Conservation (phyloP, 2,888 invertebrate genomes). For the Apamea crenata region DNA sequence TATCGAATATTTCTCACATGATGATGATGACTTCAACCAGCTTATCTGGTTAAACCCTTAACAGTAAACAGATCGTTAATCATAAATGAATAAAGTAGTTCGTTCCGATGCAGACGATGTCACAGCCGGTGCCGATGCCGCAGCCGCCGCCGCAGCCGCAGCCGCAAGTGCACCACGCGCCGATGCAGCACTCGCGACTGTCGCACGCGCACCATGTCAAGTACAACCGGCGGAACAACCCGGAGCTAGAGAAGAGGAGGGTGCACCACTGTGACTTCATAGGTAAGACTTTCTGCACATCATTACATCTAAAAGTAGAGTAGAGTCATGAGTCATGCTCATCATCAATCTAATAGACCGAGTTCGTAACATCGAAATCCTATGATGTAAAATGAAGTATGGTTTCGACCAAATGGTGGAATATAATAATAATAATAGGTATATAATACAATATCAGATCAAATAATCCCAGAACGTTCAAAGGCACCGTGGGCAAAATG, state of each 20-base stretch:
- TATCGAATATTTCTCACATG: neutral
- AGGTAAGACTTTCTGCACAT: conserved; percentile 87
- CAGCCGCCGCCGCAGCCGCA: conserved; percentile 70
- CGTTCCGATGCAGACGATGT: conserved; percentile 72
- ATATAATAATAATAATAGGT: too few relatives aligned
- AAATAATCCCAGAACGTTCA: neutral
- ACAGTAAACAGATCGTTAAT: conserved; percentile 10
- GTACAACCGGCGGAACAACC: conserved; percentile 98
- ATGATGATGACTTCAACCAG: neutral
- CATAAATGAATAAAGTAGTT: conserved; percentile 60
- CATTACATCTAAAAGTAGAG: too few relatives aligned
- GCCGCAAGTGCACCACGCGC: conserved; percentile 68
- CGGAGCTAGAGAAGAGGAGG: conserved; percentile 98
- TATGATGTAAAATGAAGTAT: neutral
- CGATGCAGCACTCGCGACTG: conserved; percentile 80
- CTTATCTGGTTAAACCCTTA: neutral
- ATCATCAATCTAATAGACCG: neutral
- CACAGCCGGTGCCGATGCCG: conserved; percentile 77
- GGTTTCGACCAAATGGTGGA: neutral
- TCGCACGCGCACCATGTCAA: conserved; percentile 88
- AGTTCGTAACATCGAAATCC: neutral
- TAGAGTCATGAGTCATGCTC: neutral
- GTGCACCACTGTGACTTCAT: conserved; percentile 99
- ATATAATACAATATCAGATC: neutral
- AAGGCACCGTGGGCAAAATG: neutral